These are phyloP conservation scores for Turritopsis rubra DNA, from an alignment of 30 jellyfish, hydroid and myxozoan species.

Conservation along the genomic window DNA sequence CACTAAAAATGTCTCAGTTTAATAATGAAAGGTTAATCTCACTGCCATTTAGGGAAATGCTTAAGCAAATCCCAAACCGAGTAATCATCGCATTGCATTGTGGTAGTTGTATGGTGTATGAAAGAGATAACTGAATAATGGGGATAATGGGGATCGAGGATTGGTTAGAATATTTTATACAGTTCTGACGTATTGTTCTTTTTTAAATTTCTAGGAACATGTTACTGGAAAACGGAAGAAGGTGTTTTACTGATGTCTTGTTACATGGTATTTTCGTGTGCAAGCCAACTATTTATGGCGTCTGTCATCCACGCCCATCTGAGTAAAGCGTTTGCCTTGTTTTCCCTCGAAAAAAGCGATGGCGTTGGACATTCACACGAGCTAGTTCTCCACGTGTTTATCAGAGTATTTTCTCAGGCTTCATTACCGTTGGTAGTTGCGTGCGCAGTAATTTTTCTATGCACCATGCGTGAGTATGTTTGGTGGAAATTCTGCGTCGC, in stretches of 20 bases:
- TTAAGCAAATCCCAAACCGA: no score
- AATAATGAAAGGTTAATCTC: no score
- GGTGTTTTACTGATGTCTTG: constrained; percentile 81
- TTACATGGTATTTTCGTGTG: constrained; percentile 84
- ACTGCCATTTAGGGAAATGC: no score
- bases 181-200: no score
- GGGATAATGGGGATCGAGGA: no score
- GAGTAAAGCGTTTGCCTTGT: constrained; percentile 54
- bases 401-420: constrained; percentile 60
- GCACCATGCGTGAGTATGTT: constrained; percentile 49
- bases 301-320: constrained; percentile 77
- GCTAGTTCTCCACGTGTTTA: constrained; percentile 56
- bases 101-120: no score
- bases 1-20: no score
- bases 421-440: constrained; percentile 53
- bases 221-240: constrained; percentile 68
- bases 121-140: no score
- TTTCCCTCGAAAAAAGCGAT: constrained; percentile 77
- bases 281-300: constrained; percentile 91
- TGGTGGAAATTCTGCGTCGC: constrained; percentile 50
- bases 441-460: constrained; percentile 56
- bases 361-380: constrained; percentile 81
- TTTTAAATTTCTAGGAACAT: constrained; percentile 61
- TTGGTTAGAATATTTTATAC: no score
- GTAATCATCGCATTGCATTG: no score